phyloP scores from a whole-genome alignment of 2,797 vertebrate genomes.

The Holocentrus rufus region DNA sequence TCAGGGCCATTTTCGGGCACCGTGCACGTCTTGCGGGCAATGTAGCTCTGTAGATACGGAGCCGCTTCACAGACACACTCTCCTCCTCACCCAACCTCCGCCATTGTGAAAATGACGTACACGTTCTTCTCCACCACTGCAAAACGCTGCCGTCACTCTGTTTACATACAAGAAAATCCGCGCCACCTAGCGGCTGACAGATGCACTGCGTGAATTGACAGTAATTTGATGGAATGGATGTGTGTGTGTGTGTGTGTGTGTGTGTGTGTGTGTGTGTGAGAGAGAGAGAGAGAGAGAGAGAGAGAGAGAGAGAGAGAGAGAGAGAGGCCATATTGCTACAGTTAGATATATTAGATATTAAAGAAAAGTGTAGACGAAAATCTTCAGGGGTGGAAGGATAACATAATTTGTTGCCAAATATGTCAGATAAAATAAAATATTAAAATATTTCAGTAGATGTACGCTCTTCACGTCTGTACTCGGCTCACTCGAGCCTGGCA shows the following conservation, averaged over 20 bases:
- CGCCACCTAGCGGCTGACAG: conserved; percentile 68
- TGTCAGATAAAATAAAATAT: too few species aligned
- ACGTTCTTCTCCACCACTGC: conserved; percentile 85
- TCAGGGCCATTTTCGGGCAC: conserved; percentile 83
- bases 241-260: too few species aligned
- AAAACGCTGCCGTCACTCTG: conserved; percentile 84
- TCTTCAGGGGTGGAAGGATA: too few species aligned
- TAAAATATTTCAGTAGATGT: too few species aligned
- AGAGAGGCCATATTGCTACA: too few species aligned
- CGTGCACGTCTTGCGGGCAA: conserved; percentile 70
- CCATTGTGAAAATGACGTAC: conserved; percentile 89
- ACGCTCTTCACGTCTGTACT: too few species aligned
- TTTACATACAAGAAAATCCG: conserved; percentile 78
- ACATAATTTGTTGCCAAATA: too few species aligned
- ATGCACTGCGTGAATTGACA: conserved; percentile 22
- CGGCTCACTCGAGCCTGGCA: too few species aligned
- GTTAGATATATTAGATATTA: too few species aligned
- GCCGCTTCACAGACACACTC: conserved; percentile 78
- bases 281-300: not conserved
- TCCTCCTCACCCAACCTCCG: conserved; percentile 86
- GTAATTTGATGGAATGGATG: not conserved
- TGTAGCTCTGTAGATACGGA: conserved; percentile 73
- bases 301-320: too few species aligned
- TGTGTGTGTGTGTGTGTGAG: not conserved
- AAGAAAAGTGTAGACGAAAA: too few species aligned